Percentiles rank a stretch among this genome's conserved stretches.
These are phyloP conservation scores for Cenopis cana DNA, from an alignment of 2,888 invertebrate genomes.

Conservation along the genomic window DNA sequence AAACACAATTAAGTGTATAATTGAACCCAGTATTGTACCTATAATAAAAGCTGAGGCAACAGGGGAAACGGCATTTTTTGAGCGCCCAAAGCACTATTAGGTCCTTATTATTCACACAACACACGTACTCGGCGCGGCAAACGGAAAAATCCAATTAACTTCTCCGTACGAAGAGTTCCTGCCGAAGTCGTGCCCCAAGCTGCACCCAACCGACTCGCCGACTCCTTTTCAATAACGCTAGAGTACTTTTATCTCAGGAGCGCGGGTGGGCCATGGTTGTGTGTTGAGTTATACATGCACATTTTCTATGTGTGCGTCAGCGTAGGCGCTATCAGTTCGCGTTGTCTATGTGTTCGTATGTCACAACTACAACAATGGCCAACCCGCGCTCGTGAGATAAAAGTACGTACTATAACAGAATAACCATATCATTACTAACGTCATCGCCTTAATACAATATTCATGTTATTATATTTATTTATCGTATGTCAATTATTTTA, in stretches of 20 bases:
- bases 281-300: too few species aligned
- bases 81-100: conserved; percentile 64
- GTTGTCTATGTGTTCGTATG: too few species aligned
- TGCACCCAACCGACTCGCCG: conserved; percentile 46
- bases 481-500: too few species aligned
- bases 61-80: conserved; percentile 32
- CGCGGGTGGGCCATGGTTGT: too few species aligned
- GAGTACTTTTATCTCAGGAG: too few species aligned
- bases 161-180: conserved; percentile 74
- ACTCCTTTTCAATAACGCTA: conserved; percentile 69
- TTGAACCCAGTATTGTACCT: conserved; percentile 5
- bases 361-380: too few species aligned
- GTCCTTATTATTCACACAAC: conserved; percentile 75
- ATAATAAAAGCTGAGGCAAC: conserved; percentile 8
- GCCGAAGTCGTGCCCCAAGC: conserved; percentile 55
- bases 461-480: too few species aligned
- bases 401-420: too few species aligned
- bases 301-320: too few species aligned
- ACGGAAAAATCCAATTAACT: conserved; percentile 84
- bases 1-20: conserved; percentile 20
- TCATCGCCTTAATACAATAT: not conserved
- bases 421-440: conserved; percentile 53
- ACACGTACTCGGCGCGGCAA: conserved; percentile 73
- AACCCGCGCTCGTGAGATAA: too few species aligned
- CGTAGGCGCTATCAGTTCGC: too few species aligned